Evolutionary conservation across 2,888 invertebrate species (phyloP), one percentile per base, ranked within the genome.

Genomic region (Ichneumoninae sp.): DNA sequence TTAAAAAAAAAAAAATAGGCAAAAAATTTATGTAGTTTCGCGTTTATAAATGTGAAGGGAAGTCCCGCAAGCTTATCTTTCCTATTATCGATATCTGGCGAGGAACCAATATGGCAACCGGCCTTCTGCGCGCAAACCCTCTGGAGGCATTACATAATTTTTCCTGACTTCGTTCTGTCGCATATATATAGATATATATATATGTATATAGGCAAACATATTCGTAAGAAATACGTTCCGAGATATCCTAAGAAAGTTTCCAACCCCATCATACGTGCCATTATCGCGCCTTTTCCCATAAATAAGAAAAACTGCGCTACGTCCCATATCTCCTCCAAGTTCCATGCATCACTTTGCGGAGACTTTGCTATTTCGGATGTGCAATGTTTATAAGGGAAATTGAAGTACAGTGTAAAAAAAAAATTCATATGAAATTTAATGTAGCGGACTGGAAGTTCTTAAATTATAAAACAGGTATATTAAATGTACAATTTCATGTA

Each of bases 81-180:
- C 90, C 92, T 93, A 93, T 93, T 93, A 93, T 93, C 93, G 93
- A 93, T 93, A 93, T 92, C 91, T 92, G 93, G 93, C 92, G 83
- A 83, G 82, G 89, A 89, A 92, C 92, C 93, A 93, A 92, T 89
- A 92, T 92, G 92, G 91, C 90, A 57, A 60, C 52, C 54, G 71
- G 65, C 76, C 36, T 70, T 65, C 75, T 71, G 13, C 54, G 8
- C 54, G 2, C 66, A 3, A 36, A 10, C 66, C 26, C 66, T 10
- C 16, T 44, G 5, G 66, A 83, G 54, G 76, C 60, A 66, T 57
- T 44, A 68, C 54, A 63, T 71, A 60, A 83, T 69, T 68, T 81
- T 83, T 36, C 30, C 5, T 4, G 16, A 16, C 47, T 63, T 71
- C 68, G 76, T 54, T 63, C 36, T 13, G 8, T 40, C 10, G 40